Evolutionary conservation across 2,888 invertebrate species (phyloP), one percentile per base, ranked within the genome.

Genomic region (Andricus quercusramuli): DNA sequence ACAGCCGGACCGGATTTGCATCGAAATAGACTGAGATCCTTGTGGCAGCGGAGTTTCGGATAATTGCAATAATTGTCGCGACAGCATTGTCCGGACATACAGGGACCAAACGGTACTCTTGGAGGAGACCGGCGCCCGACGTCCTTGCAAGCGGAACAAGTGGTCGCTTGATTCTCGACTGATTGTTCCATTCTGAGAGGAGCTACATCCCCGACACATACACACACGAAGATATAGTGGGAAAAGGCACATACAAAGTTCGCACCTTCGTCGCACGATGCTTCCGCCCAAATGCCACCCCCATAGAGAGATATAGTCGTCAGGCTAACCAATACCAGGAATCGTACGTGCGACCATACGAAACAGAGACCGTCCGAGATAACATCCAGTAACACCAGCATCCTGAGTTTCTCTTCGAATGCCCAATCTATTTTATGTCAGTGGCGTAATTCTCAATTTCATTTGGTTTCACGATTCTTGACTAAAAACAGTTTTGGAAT

Each of bases 151-250:
- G 88, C 88, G 86, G 90, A 92, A 92, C 92, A 92, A 92, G 92
- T 90, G 91, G 89, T 90, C 90, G 92, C 92, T 92, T 92, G 92
- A 92, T 92, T 92, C 91, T 90, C 90, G 87, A 85, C 90, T 92
- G 92, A 92, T 92, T 92, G 92, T 92, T 92, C 91, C 89, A 92
- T 92, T 92, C 92, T 91, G 89, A 90, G 90, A 90, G 91, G 85
- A 83, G 85, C 86, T 87, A 85, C 83, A 83, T 83, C 84, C 81
- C 80, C 82, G 77, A 80, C 84, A 81, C 84, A 80, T 84, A 82
- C 74, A 77, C 65, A 62, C 74, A 77, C 51, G 17, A 29, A 59
- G 64, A 17, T 80, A 79, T 62, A 67, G 80, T 82, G 83, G 80
- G 83, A 83, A 83, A 83, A 80, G 80, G 80, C 70, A 64, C 76